Evolutionary conservation across 2,797 vertebrate species (phyloP), one percentile per base, ranked within the genome.

Genomic region (Thalassophryne amazonica): DNA sequence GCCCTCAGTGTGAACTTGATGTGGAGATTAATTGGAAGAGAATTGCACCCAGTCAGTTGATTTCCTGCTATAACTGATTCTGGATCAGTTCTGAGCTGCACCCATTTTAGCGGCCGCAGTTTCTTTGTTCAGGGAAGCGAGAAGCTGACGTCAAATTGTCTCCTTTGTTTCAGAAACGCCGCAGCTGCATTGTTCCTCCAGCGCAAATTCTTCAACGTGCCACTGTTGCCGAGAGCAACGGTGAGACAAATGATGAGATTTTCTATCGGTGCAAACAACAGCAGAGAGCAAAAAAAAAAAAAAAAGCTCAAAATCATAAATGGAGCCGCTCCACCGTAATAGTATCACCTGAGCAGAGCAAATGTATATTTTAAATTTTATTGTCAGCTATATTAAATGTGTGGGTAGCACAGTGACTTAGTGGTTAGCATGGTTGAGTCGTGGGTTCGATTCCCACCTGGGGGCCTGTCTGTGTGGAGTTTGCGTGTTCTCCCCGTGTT

Each of bases 171-270:
- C 56, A 59, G n/a, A 49, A 66, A 60, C 46, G 65, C 60, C 69
- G 74, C 60, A 2, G 69, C 73, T 55, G 72, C 67, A 76, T 76
- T 72, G 76, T 85, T 80, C 47, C 6, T 55, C 34, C 1, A 50
- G 65, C 58, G 24, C 42, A 48, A 57, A 78, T 62, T 61, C 51
- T 65, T 63, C 76, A 76, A 83, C 62, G 66, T 71, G 76, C 76
- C 60, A 23, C 61, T 61, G 76, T 84, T 85, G 77, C 84, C 24
- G 52, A 73, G 77, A 85, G 82, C 77, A 84, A 83, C 78, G 73
- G 74, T 78, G 61, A 80, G 79, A 76, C 79, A 68, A 78, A 80
- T 79, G 43, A 71, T 62, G 62, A 60, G 47, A 54, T 73, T 56
- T 62, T 71, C 38, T 73, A 67, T 57, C 40, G 34, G 24, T 2